A percentile compares a stretch with the other conserved stretches of the same genome.
phyloP scores from a whole-genome alignment of 1,140 invertebrate species.

The Zaprionus inermis region DNA sequence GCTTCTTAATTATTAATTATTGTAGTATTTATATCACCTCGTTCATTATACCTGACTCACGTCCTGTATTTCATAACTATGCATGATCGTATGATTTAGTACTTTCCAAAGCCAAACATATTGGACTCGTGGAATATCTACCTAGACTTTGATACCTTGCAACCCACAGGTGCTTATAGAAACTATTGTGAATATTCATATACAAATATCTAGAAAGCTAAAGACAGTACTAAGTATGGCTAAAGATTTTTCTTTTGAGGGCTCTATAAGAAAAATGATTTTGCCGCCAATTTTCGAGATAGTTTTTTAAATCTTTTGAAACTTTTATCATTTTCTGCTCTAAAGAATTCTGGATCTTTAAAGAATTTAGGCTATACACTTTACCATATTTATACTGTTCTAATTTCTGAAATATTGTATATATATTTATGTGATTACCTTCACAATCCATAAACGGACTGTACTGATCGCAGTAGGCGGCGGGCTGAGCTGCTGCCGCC shows the following conservation, averaged over 20 bases:
- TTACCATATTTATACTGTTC: not conserved
- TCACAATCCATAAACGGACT: constrained; percentile 78
- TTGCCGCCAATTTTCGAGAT: too few species aligned
- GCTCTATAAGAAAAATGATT: too few species aligned
- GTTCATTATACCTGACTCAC: constrained; percentile 63
- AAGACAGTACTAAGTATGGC: too few species aligned
- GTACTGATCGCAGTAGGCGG: constrained; percentile 76
- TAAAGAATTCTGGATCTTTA: too few species aligned
- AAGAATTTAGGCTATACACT: too few species aligned
- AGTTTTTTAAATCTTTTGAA: too few species aligned
- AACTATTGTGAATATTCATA: not conserved
- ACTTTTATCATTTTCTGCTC: too few species aligned
- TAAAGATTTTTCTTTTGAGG: too few species aligned
- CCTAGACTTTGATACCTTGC: constrained; percentile 32
- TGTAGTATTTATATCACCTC: constrained; percentile 57
- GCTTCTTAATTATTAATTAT: constrained; percentile 68
- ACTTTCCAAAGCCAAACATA: constrained; percentile 21
- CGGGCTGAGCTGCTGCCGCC: constrained; percentile 67
- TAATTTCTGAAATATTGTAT: not conserved
- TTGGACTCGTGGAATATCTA: constrained; percentile 7
- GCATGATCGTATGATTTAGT: constrained; percentile 44
- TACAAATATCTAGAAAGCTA: too few species aligned
- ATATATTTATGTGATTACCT: constrained; percentile 47
- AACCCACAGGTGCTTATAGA: not conserved
- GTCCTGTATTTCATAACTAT: constrained; percentile 50